A percentile compares a stretch with the other conserved stretches of the same genome.
These are phyloP conservation scores for Lethrus apterus DNA, from an alignment of 1,140 invertebrate species.

Conservation along the genomic window DNA sequence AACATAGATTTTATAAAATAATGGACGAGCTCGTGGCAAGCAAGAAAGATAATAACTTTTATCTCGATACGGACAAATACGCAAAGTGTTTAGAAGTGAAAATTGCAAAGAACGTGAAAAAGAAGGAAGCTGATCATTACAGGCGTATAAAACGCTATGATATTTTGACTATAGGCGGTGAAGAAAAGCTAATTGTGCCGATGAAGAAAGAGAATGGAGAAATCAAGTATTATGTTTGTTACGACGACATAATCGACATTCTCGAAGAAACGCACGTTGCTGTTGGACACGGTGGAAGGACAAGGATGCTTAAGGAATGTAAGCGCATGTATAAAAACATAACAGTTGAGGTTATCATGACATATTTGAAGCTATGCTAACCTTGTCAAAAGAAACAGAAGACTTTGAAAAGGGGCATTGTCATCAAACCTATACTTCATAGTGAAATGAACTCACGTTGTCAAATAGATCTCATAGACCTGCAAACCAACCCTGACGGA, in stretches of 20 bases:
- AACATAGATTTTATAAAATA: constrained; percentile 15
- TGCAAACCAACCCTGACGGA: constrained; percentile 11
- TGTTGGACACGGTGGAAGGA: constrained; percentile 25
- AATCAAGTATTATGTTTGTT: constrained; percentile 26
- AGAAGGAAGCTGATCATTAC: constrained; percentile 8
- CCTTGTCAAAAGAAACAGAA: constrained; percentile 23
- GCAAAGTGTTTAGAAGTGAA: constrained; percentile 10
- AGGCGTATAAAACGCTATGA: constrained; percentile 12
- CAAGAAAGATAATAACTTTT: constrained; percentile 14
- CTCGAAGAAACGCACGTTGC: constrained; percentile 23
- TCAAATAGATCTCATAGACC: constrained; percentile 4
- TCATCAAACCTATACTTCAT: constrained; percentile 21
- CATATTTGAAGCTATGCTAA: constrained; percentile 25
- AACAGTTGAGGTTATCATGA: constrained; percentile 21
- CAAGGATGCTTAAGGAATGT: constrained; percentile 21
- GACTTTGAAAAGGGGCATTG: constrained; percentile 29
- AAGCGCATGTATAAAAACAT: constrained; percentile 20
- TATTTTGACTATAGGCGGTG: constrained; percentile 13
- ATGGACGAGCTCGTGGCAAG: constrained; percentile 8
- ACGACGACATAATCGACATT: constrained; percentile 26
- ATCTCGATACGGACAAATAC: constrained; percentile 9
- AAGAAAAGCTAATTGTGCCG: constrained; percentile 20
- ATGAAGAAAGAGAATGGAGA: constrained; percentile 17
- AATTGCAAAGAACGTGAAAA: constrained; percentile 9
- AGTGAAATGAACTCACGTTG: neutral